Percentiles rank a stretch among this genome's conserved stretches.
Evolutionary conservation across 1,140 invertebrate genomes (phyloP).

Genomic region (Ips typographus): DNA sequence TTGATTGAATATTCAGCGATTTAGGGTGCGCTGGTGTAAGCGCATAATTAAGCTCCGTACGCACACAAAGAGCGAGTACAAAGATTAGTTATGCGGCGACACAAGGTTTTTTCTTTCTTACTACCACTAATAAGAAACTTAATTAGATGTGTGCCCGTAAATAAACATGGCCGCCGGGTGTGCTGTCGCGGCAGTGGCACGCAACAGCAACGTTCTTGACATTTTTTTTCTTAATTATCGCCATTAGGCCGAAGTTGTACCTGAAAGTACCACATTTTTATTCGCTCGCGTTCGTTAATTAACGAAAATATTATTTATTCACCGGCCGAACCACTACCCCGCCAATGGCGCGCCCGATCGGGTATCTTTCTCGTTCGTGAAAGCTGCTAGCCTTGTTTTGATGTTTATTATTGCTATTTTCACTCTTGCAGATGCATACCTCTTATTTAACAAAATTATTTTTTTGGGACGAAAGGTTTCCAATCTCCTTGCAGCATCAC

Average conservation of each 20-base stretch:
- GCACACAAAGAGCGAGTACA: background rate
- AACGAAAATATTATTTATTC: slow-evolving; percentile 6
- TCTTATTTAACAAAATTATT: background rate
- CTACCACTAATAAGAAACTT: background rate
- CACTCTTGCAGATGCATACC: background rate
- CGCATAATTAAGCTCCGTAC: slow-evolving; percentile 1
- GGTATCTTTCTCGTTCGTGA: background rate
- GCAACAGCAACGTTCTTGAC: slow-evolving; percentile 11
- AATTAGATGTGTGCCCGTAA: slow-evolving; percentile 3
- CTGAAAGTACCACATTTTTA: slow-evolving; percentile 7
- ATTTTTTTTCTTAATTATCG: slow-evolving; percentile 16
- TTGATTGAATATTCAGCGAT: slow-evolving; percentile 8
- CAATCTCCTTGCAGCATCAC: background rate
- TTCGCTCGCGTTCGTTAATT: slow-evolving; percentile 4
- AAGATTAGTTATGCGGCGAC: background rate
- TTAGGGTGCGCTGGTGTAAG: slow-evolving; percentile 5
- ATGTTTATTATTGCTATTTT: slow-evolving; percentile 3
- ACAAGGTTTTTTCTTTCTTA: slow-evolving; percentile 2
- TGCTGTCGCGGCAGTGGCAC: background rate
- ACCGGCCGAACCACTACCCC: background rate
- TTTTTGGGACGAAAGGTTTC: background rate
- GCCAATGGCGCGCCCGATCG: background rate
- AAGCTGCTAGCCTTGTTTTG: background rate
- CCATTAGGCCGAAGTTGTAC: background rate
- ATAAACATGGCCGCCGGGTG: background rate